phyloP scores from a whole-genome alignment of 1,140 invertebrate species.

The Lasaia peninsularis region DNA sequence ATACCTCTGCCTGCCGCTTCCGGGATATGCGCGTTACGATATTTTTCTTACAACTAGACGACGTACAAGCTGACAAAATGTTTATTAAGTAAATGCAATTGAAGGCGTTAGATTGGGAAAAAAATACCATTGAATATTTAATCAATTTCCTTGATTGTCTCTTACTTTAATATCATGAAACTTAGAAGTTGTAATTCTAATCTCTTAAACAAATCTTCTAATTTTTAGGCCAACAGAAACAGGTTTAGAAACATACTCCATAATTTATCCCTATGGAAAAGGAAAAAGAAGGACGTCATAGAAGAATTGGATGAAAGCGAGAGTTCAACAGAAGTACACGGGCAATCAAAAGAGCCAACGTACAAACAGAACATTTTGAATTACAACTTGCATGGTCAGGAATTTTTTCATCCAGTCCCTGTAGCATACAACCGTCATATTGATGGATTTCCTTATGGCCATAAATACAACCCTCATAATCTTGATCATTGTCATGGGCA shows the following conservation, averaged over 20 bases:
- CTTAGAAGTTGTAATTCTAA: too few species aligned
- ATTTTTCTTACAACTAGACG: too few species aligned
- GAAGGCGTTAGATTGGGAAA: too few species aligned
- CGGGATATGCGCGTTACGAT: too few species aligned
- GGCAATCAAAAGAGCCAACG: slow-evolving; percentile 31
- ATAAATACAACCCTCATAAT: slow-evolving; percentile 19
- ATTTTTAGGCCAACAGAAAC: slow-evolving; percentile 39
- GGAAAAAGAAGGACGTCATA: slow-evolving; percentile 52
- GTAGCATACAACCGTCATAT: slow-evolving; percentile 18
- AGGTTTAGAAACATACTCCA: slow-evolving; percentile 43
- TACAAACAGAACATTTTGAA: slow-evolving; percentile 51
- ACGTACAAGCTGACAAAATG: too few species aligned
- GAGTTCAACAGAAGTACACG: slow-evolving; percentile 35
- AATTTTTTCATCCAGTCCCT: slow-evolving; percentile 43
- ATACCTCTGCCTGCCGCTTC: too few species aligned
- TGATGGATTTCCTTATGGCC: slow-evolving; percentile 11
- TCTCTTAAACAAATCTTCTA: slow-evolving; percentile 16
- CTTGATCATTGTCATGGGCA: slow-evolving; percentile 14
- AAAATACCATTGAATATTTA: too few species aligned
- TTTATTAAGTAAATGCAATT: too few species aligned
- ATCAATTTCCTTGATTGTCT: too few species aligned
- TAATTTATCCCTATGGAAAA: slow-evolving; percentile 45
- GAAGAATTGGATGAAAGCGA: slow-evolving; percentile 52
- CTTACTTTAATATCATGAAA: too few species aligned
- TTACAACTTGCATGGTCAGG: slow-evolving; percentile 50